Conservation (phyloP, 2,113 vertebrate genomes). For the Sminthopsis crassicaudata region DNA sequence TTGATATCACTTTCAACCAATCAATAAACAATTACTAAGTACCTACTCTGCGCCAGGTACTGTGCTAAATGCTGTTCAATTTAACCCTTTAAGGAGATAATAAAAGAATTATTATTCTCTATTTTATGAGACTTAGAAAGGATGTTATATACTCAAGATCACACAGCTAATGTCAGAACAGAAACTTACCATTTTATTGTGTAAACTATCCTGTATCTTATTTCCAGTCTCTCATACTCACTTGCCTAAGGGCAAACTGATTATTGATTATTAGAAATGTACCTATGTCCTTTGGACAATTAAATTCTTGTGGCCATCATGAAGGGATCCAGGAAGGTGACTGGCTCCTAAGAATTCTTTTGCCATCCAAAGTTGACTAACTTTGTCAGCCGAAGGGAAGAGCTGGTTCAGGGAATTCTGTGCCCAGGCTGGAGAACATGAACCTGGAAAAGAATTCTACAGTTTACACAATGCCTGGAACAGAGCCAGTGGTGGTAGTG, state of each 20-base stretch:
- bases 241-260: slow-evolving; percentile 69
- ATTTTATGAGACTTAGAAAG: not conserved
- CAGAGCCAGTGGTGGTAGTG: not conserved
- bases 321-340: slow-evolving; percentile 25
- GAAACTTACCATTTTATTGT: not conserved
- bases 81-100: not conserved
- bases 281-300: slow-evolving; percentile 32
- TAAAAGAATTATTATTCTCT: not conserved
- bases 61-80: not conserved
- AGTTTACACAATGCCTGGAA: slow-evolving; percentile 2
- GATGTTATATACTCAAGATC: not conserved
- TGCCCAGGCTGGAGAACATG: not conserved
- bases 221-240: not conserved
- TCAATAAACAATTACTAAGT: not conserved
- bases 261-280: slow-evolving; percentile 1
- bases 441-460: not conserved
- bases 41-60: not conserved
- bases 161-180: not conserved
- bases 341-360: accelerated
- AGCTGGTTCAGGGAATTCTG: not conserved
- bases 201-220: slow-evolving; percentile 16
- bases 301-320: slow-evolving; percentile 76
- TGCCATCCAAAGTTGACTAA: accelerated
- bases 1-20: not conserved
- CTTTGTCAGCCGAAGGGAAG: not conserved